Evolutionary conservation across 2,888 invertebrate species (phyloP).

Genomic region (Allacma fusca): DNA sequence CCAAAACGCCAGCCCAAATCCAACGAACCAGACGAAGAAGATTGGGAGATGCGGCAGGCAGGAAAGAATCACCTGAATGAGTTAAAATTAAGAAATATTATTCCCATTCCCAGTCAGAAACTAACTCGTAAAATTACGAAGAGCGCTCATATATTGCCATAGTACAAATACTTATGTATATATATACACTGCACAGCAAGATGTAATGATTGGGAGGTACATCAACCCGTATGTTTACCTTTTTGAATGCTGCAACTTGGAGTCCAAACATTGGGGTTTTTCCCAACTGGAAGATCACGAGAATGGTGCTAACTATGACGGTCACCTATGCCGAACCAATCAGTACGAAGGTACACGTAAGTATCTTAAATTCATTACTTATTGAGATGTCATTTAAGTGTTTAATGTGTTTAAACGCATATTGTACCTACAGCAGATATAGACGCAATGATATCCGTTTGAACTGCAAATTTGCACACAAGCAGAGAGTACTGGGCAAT

Average conservation of each 20-base stretch:
- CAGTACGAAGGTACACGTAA: too few species aligned
- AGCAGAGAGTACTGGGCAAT: slow-evolving; percentile 14
- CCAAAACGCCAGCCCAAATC: slow-evolving; percentile 31
- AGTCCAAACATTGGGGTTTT: slow-evolving; percentile 32
- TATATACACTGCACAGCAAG: too few species aligned
- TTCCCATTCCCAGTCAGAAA: too few species aligned
- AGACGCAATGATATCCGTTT: not conserved
- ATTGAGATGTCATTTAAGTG: too few species aligned
- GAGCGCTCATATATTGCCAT: too few species aligned
- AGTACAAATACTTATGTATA: too few species aligned
- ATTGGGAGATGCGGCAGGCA: slow-evolving; percentile 7
- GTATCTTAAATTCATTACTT: too few species aligned
- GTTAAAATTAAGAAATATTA: too few species aligned
- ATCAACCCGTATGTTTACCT: too few species aligned
- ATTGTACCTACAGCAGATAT: slow-evolving; percentile 22
- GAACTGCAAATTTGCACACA: not conserved
- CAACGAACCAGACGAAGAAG: slow-evolving; percentile 36
- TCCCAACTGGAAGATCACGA: slow-evolving; percentile 23
- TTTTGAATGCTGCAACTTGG: slow-evolving; percentile 25
- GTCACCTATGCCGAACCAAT: not conserved
- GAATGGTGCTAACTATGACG: not conserved
- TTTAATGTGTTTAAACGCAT: too few species aligned
- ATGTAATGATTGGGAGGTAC: too few species aligned
- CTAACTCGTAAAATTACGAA: too few species aligned
- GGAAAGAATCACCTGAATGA: not conserved